phyloP scores from a whole-genome alignment of 2,888 invertebrate genomes.

The Hermaeophaga mercurialis region DNA sequence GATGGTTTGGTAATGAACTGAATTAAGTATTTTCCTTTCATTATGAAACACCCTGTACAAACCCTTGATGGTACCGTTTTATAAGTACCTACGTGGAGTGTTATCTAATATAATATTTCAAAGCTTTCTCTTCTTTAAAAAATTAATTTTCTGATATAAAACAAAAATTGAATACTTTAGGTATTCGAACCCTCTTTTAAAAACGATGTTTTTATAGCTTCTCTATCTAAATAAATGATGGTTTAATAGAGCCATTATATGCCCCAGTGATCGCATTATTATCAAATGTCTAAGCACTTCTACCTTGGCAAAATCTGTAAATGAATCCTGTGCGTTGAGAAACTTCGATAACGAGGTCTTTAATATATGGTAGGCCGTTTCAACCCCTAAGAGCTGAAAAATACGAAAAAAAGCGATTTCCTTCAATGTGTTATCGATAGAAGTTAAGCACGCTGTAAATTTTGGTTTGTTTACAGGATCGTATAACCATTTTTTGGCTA shows the following conservation, averaged over 20 bases:
- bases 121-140: too few species aligned
- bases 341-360: slow-evolving; percentile 3
- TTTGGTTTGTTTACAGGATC: background rate
- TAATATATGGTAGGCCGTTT: slow-evolving; percentile 8
- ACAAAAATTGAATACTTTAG: too few species aligned
- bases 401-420: background rate
- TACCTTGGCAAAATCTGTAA: slow-evolving; percentile 1
- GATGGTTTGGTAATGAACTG: too few species aligned
- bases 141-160: too few species aligned
- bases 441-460: background rate
- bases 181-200: too few species aligned
- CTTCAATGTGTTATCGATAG: background rate
- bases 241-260: background rate
- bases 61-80: too few species aligned
- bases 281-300: background rate
- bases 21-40: too few species aligned
- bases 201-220: too few species aligned
- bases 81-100: too few species aligned
- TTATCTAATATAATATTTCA: too few species aligned
- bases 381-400: background rate
- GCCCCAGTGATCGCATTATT: background rate
- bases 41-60: too few species aligned
- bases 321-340: slow-evolving; percentile 1
- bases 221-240: too few species aligned
- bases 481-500: background rate